Percentiles rank a stretch among this genome's conserved stretches.
These are phyloP conservation scores for Drosophila aldrichi DNA, from an alignment of 2,888 invertebrate genomes.

Conservation along the genomic window DNA sequence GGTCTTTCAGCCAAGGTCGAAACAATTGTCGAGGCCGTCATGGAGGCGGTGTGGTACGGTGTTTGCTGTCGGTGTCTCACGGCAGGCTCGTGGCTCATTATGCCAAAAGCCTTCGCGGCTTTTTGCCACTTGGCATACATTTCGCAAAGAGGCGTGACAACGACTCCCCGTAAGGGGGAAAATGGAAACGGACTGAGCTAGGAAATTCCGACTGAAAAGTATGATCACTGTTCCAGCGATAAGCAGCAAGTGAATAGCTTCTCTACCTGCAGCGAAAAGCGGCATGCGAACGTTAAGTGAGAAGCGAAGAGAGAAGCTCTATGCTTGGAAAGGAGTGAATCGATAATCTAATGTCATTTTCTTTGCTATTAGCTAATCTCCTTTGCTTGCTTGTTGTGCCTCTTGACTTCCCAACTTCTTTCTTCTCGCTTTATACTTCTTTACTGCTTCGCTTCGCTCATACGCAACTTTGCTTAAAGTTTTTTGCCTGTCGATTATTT, in stretches of 20 bases:
- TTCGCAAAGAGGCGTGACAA: conserved; percentile 12
- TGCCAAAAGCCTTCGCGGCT: conserved; percentile 65
- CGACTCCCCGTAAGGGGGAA: neutral
- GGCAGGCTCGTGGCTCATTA: conserved; percentile 61
- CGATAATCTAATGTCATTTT: no score
- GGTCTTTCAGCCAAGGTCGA: conserved; percentile 61
- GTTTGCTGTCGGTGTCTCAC: conserved; percentile 2
- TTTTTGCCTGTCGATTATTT: neutral
- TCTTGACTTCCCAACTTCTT: neutral
- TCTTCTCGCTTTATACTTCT: neutral
- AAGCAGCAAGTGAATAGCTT: neutral
- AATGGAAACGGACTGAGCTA: neutral
- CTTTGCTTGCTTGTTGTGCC: neutral
- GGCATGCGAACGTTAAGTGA: neutral
- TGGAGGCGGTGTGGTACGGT: neutral
- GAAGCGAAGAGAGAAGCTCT: neutral
- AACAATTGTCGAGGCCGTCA: conserved; percentile 61
- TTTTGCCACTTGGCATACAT: conserved; percentile 75
- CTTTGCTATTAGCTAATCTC: no score
- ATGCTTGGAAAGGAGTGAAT: neutral
- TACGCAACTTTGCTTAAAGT: no score
- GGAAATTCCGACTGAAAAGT: neutral
- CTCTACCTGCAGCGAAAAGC: no score
- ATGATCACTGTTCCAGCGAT: neutral
- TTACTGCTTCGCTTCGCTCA: neutral